phyloP scores from a whole-genome alignment of 2,797 vertebrate species.

The Acanthopagrus latus region DNA sequence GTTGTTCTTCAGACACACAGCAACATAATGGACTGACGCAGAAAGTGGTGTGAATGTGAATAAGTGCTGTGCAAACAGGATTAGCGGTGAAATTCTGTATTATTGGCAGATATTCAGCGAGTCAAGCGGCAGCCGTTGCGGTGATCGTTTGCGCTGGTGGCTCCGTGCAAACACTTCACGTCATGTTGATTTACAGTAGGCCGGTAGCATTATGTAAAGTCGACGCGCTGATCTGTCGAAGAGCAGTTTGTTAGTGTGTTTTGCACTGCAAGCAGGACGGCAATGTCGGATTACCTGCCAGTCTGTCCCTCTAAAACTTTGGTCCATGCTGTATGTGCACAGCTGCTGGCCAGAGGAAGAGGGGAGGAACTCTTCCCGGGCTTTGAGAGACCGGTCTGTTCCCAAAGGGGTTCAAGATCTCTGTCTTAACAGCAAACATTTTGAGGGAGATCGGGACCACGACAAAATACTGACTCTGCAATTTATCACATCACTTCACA shows the following conservation, averaged over 20 bases:
- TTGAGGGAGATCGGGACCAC: neutral
- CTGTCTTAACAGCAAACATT: conserved; percentile 4
- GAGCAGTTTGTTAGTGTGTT: conserved; percentile 43
- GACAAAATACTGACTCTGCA: too few relatives aligned
- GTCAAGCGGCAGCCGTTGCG: conserved; percentile 51
- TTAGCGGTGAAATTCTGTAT: conserved; percentile 66
- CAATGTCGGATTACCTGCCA: conserved; percentile 6
- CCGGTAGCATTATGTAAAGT: conserved; percentile 55
- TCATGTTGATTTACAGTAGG: conserved; percentile 58
- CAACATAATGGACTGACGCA: conserved; percentile 67
- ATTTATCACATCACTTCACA: too few relatives aligned
- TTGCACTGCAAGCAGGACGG: conserved; percentile 32
- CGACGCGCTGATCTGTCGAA: conserved; percentile 37
- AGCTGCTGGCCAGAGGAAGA: neutral
- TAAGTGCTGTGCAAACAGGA: conserved; percentile 72
- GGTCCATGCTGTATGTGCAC: neutral
- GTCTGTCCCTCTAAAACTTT: conserved; percentile 17
- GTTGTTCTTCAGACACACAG: conserved; percentile 73
- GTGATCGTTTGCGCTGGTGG: conserved; percentile 45
- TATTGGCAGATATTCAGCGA: conserved; percentile 72
- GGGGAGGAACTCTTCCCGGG: neutral
- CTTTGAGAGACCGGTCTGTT: neutral
- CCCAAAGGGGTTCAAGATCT: conserved; percentile 12
- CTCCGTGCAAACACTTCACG: conserved; percentile 58
- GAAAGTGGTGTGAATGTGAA: conserved; percentile 72